Conservation (phyloP, 1,140 invertebrate species). For the Hyposmocoma kahamanoa region DNA sequence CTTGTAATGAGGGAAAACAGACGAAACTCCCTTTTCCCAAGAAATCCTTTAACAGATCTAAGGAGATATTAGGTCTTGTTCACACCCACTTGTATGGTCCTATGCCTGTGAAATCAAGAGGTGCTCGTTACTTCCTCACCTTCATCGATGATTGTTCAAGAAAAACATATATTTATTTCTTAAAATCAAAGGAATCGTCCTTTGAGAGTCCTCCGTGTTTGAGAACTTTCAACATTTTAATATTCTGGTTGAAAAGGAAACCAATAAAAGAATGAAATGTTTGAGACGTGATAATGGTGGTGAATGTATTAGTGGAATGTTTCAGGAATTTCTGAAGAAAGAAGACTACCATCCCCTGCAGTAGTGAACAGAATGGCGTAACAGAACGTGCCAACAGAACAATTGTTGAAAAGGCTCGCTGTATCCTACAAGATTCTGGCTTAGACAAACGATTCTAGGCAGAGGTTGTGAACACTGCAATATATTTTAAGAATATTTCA, state of each 20-base stretch:
- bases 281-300: constrained; percentile 5
- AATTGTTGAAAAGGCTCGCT: constrained; percentile 43
- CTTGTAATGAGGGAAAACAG: constrained; percentile 21
- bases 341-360: constrained; percentile 26
- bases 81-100: constrained; percentile 21
- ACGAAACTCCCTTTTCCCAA: constrained; percentile 15
- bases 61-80: constrained; percentile 1
- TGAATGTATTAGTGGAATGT: neutral
- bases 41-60: constrained; percentile 2
- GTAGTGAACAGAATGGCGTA: constrained; percentile 57
- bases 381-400: constrained; percentile 57
- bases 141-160: constrained; percentile 41
- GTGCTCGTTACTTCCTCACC: constrained; percentile 37
- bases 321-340: neutral
- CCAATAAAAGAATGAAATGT: constrained; percentile 15
- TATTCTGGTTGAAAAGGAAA: constrained; percentile 34
- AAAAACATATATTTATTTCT: no score
- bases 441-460: constrained; percentile 50
- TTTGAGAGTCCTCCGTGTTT: no score
- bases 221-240: constrained; percentile 34
- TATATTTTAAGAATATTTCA: constrained; percentile 58
- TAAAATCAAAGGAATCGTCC: constrained; percentile 26
- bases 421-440: constrained; percentile 46
- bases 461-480: constrained; percentile 52
- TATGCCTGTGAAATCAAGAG: constrained; percentile 29